Evolutionary conservation across 2,797 vertebrate species (phyloP).

Genomic region (Varecia variegata): DNA sequence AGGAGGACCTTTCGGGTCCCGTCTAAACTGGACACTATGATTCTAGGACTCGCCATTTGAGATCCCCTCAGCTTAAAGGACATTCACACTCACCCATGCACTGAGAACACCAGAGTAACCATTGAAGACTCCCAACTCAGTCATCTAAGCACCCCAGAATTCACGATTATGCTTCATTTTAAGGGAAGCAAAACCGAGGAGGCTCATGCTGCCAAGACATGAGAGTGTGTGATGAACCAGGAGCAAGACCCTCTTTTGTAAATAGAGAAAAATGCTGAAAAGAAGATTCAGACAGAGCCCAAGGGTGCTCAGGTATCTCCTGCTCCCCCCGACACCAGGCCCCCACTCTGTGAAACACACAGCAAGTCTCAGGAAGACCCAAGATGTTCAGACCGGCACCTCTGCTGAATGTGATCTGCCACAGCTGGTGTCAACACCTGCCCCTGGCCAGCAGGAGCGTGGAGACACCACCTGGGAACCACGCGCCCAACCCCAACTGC

Average conservation of each 20-base stretch:
- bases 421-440: no score
- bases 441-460: accelerated
- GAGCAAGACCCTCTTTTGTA: neutral
- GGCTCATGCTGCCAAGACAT: neutral
- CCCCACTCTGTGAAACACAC: neutral
- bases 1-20: neutral
- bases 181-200: neutral
- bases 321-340: neutral
- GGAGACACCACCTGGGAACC: neutral
- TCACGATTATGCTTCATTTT: neutral
- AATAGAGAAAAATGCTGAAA: neutral
- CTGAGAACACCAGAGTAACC: neutral
- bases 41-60: neutral
- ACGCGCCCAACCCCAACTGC: neutral
- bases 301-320: neutral
- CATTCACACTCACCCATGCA: neutral
- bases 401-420: neutral
- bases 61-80: neutral
- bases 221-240: neutral
- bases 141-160: neutral
- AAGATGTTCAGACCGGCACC: accelerated
- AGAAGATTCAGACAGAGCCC: neutral
- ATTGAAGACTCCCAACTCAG: neutral
- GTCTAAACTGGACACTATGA: neutral
- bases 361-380: neutral